These are phyloP conservation scores for Malurus leucopterus DNA, from an alignment of 2,797 vertebrate species.

Conservation along the genomic window DNA sequence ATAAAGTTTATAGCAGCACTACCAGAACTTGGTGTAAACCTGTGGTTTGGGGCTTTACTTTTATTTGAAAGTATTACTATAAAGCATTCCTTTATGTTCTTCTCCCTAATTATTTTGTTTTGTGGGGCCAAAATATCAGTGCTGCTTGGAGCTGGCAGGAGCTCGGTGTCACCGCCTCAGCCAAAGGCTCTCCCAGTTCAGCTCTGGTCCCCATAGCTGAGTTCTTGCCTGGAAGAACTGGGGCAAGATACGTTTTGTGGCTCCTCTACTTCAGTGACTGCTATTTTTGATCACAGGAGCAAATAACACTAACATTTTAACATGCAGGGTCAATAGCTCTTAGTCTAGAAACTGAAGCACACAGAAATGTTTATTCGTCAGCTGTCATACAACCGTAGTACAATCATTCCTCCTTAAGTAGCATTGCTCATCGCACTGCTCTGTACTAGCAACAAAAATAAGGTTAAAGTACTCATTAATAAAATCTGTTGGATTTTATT, in stretches of 20 bases:
- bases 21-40: background rate
- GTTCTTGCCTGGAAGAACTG: background rate
- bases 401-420: background rate
- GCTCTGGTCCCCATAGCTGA: background rate
- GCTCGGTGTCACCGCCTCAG: background rate
- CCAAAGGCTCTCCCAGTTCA: background rate
- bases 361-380: background rate
- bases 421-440: background rate
- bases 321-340: background rate
- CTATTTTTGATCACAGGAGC: background rate
- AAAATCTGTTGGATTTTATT: background rate
- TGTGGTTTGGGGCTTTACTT: background rate
- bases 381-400: accelerated
- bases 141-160: background rate
- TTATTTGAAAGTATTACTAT: background rate
- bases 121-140: background rate
- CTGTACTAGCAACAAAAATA: background rate
- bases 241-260: background rate
- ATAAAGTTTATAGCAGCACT: background rate
- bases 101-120: background rate
- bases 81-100: background rate
- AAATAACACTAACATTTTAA: background rate
- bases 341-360: background rate
- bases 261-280: background rate
- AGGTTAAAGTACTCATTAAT: background rate